Base-by-base conservation (phyloP, 92 coral and sea anemone genomes). In the Heliopora coerulea region DNA sequence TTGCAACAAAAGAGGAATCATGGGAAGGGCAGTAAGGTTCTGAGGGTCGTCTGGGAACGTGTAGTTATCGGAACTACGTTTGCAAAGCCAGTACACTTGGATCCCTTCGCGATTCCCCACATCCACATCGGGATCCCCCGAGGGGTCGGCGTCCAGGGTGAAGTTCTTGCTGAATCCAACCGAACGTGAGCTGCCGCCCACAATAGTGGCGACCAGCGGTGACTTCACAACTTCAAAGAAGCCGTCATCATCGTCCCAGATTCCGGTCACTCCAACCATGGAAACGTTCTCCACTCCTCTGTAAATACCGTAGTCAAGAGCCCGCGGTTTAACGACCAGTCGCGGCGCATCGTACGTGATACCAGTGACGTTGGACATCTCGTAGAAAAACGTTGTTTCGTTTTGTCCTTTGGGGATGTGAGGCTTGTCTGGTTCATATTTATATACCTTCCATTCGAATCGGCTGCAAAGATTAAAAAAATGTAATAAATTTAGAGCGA, bases 41-140 rank as follows among this genome's bases (percentile, higher is more conserved):
- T 32, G 34, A 4, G 68, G 28, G 11, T 59, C 74, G 26, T 82
- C 61, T 0, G 86, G 87, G 37, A 92, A 92, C 23, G 49, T 57
- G 49, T 89, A 89, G 42, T 82, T 56, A 0, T 69, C 79, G 14
- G 56, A 44, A n/a, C 0, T 21, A 56, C 88, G 82, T 40, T 81
- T 87, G 72, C 97, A 92, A 28, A 89, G 65, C 97, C 97, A 92
- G 3, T 84, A 78, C 44, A 89, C 88, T 52, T 89, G 72, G 8
- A 54, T 31, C 30, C 80, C 56, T 17, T 49, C 68, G 62, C 70
- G 31, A 32, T 56, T 33, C 10, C 68, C 66, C 26, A 56, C 80
- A 0, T 68, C 87, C 8, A 83, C 88, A 79, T 92, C 97, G 0
- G 96, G 97, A 41, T 92, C 97, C 2, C 23, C 49, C 54, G 82